phyloP scores from a whole-genome alignment of 2,797 vertebrate genomes.

The Megaceryle alcyon region DNA sequence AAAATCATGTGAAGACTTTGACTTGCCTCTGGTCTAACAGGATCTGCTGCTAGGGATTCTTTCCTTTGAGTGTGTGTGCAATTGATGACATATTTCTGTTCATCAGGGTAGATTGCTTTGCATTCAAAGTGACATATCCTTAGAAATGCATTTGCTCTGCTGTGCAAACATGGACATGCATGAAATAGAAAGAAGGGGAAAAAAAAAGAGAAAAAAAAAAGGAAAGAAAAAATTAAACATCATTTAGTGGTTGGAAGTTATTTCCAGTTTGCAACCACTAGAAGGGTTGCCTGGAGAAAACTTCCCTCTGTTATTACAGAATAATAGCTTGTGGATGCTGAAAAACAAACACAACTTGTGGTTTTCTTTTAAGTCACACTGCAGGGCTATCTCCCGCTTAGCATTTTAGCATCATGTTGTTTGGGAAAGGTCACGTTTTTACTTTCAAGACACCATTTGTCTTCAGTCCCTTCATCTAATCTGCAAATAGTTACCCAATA shows the following conservation, averaged over 20 bases:
- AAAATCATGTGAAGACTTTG: background rate
- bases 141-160: slow-evolving; percentile 41
- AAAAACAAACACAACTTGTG: slow-evolving; percentile 76
- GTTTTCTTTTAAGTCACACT: slow-evolving; percentile 77
- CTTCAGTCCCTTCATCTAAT: slow-evolving; percentile 61
- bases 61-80: background rate
- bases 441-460: slow-evolving; percentile 75
- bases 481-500: slow-evolving; percentile 68
- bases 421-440: slow-evolving; percentile 71
- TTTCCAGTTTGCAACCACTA: slow-evolving; percentile 78
- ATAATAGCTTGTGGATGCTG: slow-evolving; percentile 76
- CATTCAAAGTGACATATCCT: slow-evolving; percentile 52
- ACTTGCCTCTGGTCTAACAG: background rate
- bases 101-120: slow-evolving; percentile 2
- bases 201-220: background rate
- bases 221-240: slow-evolving; percentile 61
- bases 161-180: slow-evolving; percentile 66
- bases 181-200: slow-evolving; percentile 21
- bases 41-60: background rate
- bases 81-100: background rate
- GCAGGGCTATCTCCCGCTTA: slow-evolving; percentile 72
- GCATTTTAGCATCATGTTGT: slow-evolving; percentile 67
- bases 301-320: slow-evolving; percentile 78
- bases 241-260: slow-evolving; percentile 77
- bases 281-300: slow-evolving; percentile 72